Evolutionary conservation across 2,888 invertebrate species (phyloP).

Genomic region (Oxytorus armatus): DNA sequence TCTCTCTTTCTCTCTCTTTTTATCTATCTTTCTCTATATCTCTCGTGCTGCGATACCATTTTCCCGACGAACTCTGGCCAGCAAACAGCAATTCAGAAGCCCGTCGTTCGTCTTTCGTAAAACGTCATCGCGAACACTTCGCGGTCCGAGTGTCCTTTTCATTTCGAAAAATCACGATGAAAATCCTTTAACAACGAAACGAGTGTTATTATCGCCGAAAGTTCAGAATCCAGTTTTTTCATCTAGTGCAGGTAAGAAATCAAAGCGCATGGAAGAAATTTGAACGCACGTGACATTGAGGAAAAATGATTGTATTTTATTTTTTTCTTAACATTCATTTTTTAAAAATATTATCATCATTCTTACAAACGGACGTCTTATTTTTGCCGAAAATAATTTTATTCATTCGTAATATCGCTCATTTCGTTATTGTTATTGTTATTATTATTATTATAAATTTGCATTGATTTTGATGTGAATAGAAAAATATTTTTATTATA

Average conservation of each 20-base stretch:
- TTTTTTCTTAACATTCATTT: neutral
- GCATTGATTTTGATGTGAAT: neutral
- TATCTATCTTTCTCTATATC: neutral
- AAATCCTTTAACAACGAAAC: neutral
- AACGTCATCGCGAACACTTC: constrained; percentile 8
- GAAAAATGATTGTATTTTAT: neutral
- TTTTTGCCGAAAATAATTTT: constrained; percentile 8
- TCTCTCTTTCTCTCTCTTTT: constrained; percentile 4
- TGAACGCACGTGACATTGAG: neutral
- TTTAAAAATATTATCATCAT: too few species aligned
- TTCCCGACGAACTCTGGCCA: constrained; percentile 12
- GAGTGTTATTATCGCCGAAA: neutral
- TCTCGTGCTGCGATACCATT: constrained; percentile 11
- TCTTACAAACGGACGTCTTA: too few species aligned
- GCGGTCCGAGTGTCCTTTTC: neutral
- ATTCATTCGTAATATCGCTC: neutral
- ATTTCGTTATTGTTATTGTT: neutral
- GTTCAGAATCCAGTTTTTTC: constrained; percentile 10
- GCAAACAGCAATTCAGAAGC: constrained; percentile 44
- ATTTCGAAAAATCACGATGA: neutral
- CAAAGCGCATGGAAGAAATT: neutral
- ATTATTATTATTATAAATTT: neutral
- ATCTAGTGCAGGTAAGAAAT: constrained; percentile 41
- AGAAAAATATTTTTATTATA: too few species aligned
- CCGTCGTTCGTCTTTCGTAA: constrained; percentile 51